A percentile compares a stretch with the other conserved stretches of the same genome.
Conservation (phyloP, 1,140 invertebrate species). For the Drosophila tani region DNA sequence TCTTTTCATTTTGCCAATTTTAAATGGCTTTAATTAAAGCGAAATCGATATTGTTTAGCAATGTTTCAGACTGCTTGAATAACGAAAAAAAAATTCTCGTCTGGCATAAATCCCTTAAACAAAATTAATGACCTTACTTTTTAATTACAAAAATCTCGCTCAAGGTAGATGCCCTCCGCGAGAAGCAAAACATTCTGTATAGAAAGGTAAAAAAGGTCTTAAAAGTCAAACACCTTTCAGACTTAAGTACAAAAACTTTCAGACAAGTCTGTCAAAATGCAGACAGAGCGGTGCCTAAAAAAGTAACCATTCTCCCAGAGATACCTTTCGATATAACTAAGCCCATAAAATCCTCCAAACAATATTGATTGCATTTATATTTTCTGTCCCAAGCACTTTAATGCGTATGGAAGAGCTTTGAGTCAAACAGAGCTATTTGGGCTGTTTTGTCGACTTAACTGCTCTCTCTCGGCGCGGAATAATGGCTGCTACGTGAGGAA, state of each 20-base stretch:
- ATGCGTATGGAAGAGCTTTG: conserved; percentile 4
- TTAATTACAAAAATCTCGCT: neutral
- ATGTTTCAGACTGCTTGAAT: neutral
- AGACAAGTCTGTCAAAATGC: conserved; percentile 1
- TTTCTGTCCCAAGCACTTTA: conserved; percentile 15
- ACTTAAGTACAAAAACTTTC: conserved; percentile 6
- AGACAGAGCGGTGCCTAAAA: neutral
- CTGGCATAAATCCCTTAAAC: no score
- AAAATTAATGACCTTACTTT: neutral
- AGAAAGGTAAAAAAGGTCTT: neutral
- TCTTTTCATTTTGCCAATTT: neutral
- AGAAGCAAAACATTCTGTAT: neutral
- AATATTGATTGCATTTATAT: conserved; percentile 5
- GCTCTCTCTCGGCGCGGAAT: conserved; percentile 11
- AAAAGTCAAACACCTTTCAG: conserved; percentile 5
- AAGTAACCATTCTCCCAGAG: neutral
- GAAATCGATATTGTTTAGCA: neutral
- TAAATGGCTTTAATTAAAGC: neutral
- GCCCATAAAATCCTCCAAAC: neutral
- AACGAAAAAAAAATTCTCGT: no score
- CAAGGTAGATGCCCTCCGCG: neutral
- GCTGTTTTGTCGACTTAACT: conserved; percentile 24
- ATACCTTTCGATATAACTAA: neutral
- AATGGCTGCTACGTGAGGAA: conserved; percentile 38
- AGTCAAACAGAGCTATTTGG: conserved; percentile 4